These are phyloP conservation scores for Acanthopagrus latus DNA, from an alignment of 2,797 vertebrate species.

Conservation along the genomic window DNA sequence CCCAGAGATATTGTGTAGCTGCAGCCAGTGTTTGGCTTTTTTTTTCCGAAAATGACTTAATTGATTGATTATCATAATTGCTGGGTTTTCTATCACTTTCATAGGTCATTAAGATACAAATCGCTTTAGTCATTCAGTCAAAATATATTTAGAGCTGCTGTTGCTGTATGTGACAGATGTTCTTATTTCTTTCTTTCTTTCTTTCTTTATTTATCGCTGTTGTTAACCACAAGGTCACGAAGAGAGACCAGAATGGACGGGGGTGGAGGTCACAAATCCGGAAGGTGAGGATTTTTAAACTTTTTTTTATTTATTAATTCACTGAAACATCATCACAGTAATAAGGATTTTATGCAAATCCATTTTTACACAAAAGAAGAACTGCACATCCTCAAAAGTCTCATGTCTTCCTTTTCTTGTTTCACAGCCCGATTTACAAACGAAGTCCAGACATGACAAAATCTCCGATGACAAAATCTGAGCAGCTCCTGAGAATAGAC, in stretches of 20 bases:
- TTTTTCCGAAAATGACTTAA: neutral
- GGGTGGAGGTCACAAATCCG: slow-evolving; percentile 77
- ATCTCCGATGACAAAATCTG: slow-evolving; percentile 94
- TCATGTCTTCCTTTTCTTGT: slow-evolving; percentile 12
- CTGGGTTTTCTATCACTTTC: too few species aligned
- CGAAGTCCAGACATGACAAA: slow-evolving; percentile 97
- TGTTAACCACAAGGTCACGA: slow-evolving; percentile 70
- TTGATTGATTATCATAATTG: neutral
- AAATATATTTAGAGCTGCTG: neutral
- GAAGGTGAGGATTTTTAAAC: slow-evolving; percentile 73
- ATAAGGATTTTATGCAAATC: neutral
- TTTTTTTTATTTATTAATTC: neutral
- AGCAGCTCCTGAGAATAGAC: slow-evolving; percentile 96
- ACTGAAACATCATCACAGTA: neutral
- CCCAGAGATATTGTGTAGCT: neutral
- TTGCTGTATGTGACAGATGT: neutral
- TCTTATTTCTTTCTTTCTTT: neutral
- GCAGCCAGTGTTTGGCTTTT: neutral
- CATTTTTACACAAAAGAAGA: neutral
- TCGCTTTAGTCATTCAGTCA: neutral
- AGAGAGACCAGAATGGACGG: slow-evolving; percentile 82
- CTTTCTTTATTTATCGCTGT: neutral
- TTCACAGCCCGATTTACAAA: slow-evolving; percentile 91
- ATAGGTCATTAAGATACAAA: neutral
- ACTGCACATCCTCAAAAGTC: neutral